Evolutionary conservation across 35 echinoderm and acorn worm species (phyloP), one percentile per base, ranked within the genome.

Genomic region (Apostichopus californicus): DNA sequence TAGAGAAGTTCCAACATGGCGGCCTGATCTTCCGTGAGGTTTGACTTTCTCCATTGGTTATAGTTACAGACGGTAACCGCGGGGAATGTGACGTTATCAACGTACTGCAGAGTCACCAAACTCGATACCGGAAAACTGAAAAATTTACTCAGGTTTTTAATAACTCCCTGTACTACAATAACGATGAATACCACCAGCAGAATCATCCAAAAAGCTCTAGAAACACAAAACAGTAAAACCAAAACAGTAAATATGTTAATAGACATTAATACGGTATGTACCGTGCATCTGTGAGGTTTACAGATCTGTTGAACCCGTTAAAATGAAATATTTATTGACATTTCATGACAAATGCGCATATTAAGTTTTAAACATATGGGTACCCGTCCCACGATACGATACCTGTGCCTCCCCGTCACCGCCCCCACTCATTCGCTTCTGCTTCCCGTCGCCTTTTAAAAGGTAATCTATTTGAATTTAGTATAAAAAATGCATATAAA

Each of bases 21-120:
- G 22, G 78, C 78, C 9, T 92, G 77, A 5, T 79, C 26, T 6
- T 92, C 84, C 57, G 72, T 87, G 1, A 93, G 46, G 23, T 87
- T 78, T 17, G 92, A 93, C 17, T 77, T 87, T 23, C 92, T 54
- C 82, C 83, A 93, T 68, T 87, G 92, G 56, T 93, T 93, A 20
- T 93, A 93, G 53, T 93, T 93, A 57, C 92, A 93, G 55, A 93
- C 54, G 0, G 92, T 93, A 9, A 93, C 85, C 4, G 92, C 92
- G 20, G 92, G 92, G 25, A 93, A 93, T 8, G 34, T 61, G 1
- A 93, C 22, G 28, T 80, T 68, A 55, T 86, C 82, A 12, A 88
- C 73, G 15, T 93, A 93, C 59, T 93, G 84, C 1, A 93, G 24
- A 2, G 82, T 93, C 3, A 93, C 84, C 1, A 93, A 14, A 61